Base-by-base conservation (phyloP, 2,113 vertebrate genomes). In the Nansenia antarctica region DNA sequence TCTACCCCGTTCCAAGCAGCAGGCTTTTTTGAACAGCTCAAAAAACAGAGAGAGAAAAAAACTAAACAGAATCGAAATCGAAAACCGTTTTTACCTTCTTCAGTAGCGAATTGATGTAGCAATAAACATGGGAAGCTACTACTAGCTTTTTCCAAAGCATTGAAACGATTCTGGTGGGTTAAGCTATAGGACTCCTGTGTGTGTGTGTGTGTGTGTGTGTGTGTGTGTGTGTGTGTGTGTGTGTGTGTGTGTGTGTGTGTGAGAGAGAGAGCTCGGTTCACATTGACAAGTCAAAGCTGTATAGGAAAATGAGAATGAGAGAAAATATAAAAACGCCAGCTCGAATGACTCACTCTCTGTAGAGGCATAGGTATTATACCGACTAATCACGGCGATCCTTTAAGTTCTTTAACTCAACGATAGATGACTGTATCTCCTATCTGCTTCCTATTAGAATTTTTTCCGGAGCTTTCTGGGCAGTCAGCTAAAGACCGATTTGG, bases 241-340 rank as follows among this genome's bases (percentile, higher is more conserved):
- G 15, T 34, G 34, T 42, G 32, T 31, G 24, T 58, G 59, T 22
- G 14, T 30, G 67, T 15, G 22, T 18, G 26, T 26, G 15, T 26
- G 62, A n/a, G 22, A 30, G 47, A 42, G 11, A 61, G 31, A 18
- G 18, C 27, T 18, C 7, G 20, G 14, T 62, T 73, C 73, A 1
- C 69, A 84, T 86, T 88, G 87, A 88, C 90, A 92, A 90, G 91
- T 93, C 91, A 92, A 92, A 94, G 90, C 89, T 94, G 88, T 83
- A 82, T 76, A 83, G 26, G 55, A 59, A 26, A 69, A 52, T 53
- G 68, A 53, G 22, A 30, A 24, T 5, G 5, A 35, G 15, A 26
- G 6, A 65, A 54, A 32, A 39, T n/a, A 20, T 24, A 52, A 73
- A 71, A 73, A 81, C 81, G 84, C 90, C 88, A 89, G 87, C 89